Evolutionary conservation across 2,797 vertebrate genomes (phyloP).

Genomic region (Smutsia temminckii): DNA sequence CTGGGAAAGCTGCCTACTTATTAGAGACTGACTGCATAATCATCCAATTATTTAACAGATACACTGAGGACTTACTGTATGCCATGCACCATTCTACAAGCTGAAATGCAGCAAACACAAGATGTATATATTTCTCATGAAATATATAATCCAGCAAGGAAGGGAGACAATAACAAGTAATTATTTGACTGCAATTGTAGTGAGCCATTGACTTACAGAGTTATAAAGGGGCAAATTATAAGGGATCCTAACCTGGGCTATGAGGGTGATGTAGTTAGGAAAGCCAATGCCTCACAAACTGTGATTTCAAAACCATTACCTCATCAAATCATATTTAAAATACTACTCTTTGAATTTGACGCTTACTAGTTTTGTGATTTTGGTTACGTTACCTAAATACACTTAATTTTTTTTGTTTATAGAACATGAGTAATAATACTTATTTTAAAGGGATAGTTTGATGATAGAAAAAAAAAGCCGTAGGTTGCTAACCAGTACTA

Average conservation of each 20-base stretch:
- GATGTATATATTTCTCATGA: not conserved
- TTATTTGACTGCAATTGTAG: not conserved
- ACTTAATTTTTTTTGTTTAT: not conserved
- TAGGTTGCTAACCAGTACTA: not conserved
- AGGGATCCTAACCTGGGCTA: not conserved
- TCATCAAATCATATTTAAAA: not conserved
- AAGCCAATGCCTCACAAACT: not conserved
- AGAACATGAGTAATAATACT: not conserved
- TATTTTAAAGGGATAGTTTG: not conserved
- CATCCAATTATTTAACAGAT: constrained; percentile 26
- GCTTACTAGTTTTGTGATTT: not conserved
- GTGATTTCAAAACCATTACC: not conserved
- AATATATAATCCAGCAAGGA: constrained; percentile 3
- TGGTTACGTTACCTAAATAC: not conserved
- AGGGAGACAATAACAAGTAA: not conserved
- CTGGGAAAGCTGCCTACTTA: constrained; percentile 33
- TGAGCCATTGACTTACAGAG: not conserved
- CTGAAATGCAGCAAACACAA: not conserved
- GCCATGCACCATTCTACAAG: not conserved
- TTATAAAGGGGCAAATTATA: not conserved
- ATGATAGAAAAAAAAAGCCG: not conserved
- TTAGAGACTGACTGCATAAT: not conserved
- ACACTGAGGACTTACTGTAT: not conserved
- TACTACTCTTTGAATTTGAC: not conserved
- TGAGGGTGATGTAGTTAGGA: not conserved